A percentile compares a stretch with the other conserved stretches of the same genome.
These are phyloP conservation scores for Rhabdomys dilectus DNA, from an alignment of 2,113 vertebrate species.

Conservation along the genomic window DNA sequence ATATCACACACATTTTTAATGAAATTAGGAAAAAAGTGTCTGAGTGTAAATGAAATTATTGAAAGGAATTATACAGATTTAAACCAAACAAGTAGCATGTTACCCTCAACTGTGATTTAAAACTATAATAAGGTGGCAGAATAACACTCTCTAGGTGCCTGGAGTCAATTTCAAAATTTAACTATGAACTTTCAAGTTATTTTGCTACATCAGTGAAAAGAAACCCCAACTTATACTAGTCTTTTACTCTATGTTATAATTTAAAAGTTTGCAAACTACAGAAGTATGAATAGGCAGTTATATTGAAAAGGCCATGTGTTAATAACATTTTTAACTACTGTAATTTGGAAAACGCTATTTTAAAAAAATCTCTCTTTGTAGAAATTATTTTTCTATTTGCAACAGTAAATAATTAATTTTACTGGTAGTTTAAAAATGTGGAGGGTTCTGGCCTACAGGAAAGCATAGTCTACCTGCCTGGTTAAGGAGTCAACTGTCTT, in stretches of 20 bases:
- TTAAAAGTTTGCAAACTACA: slow-evolving; percentile 54
- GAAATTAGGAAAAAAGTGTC: not conserved
- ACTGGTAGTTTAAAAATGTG: not conserved
- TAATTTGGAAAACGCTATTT: slow-evolving; percentile 33
- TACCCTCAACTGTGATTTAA: not conserved
- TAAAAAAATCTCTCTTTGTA: not conserved
- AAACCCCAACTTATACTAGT: not conserved
- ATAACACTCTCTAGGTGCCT: slow-evolving; percentile 1
- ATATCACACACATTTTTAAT: not conserved
- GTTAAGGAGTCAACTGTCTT: not conserved
- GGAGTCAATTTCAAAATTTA: slow-evolving; percentile 35
- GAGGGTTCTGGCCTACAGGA: not conserved
- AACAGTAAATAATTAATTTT: slow-evolving; percentile 17
- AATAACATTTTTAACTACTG: not conserved
- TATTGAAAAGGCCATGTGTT: not conserved
- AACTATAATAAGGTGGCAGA: slow-evolving; percentile 39
- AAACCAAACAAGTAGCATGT: slow-evolving; percentile 4
- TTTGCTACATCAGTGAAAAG: slow-evolving; percentile 3
- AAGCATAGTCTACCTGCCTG: not conserved
- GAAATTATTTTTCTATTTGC: not conserved
- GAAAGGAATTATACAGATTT: slow-evolving; percentile 2
- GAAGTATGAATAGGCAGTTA: not conserved
- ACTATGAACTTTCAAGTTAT: slow-evolving; percentile 20
- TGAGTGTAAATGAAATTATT: slow-evolving; percentile 25
- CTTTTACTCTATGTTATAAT: not conserved